A percentile compares a stretch with the other conserved stretches of the same genome.
Conservation (phyloP, 2,797 vertebrate genomes). For the Mergus octosetaceus region DNA sequence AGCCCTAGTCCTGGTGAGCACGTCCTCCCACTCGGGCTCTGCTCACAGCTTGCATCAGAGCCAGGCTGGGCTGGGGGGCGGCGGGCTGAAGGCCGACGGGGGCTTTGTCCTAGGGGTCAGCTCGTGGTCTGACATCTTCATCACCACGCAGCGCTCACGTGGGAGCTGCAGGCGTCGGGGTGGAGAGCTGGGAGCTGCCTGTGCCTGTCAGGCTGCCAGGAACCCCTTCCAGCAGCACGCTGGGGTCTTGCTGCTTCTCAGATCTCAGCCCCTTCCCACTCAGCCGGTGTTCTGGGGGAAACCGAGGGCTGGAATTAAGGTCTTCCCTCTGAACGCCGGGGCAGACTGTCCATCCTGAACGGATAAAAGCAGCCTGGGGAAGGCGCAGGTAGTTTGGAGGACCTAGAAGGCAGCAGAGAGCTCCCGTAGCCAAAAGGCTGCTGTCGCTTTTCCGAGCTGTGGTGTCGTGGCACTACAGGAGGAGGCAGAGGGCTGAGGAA, state of each 20-base stretch:
- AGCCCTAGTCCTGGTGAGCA: rapidly evolving
- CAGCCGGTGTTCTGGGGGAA: background rate
- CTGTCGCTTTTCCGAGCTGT: rapidly evolving
- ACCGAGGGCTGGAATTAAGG: rapidly evolving
- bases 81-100: background rate
- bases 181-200: background rate
- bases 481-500: background rate
- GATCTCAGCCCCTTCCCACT: rapidly evolving
- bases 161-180: background rate
- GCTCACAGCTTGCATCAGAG: rapidly evolving
- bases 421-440: background rate
- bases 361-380: background rate
- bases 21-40: background rate
- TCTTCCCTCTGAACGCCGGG: background rate
- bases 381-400: background rate
- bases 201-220: rapidly evolving
- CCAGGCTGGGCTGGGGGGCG: background rate
- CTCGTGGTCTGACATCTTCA: rapidly evolving
- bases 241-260: background rate
- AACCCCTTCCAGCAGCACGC: rapidly evolving
- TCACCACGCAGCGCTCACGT: background rate
- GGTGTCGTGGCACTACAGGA: rapidly evolving
- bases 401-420: background rate
- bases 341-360: too few species aligned
- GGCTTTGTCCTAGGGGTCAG: background rate